A percentile compares a stretch with the other conserved stretches of the same genome.
Conservation (phyloP, 2,888 invertebrate species). For the Allygus modestus region DNA sequence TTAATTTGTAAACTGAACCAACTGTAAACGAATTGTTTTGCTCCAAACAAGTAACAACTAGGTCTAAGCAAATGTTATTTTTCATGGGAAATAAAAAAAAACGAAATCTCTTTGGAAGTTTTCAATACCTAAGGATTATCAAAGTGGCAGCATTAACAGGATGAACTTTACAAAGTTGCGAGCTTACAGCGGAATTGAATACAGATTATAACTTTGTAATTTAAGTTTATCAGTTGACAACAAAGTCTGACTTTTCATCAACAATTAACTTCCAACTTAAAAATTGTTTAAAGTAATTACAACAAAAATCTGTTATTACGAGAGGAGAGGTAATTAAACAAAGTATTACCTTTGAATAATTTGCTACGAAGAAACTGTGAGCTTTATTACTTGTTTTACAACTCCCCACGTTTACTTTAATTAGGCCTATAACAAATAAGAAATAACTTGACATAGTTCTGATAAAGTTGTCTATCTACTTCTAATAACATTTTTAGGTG, state of each 20-base stretch:
- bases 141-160: conserved; percentile 12
- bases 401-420: no score
- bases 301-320: background rate
- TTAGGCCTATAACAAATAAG: no score
- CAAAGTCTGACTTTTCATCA: conserved; percentile 32
- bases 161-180: background rate
- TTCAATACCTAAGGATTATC: conserved; percentile 22
- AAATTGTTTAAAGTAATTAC: background rate
- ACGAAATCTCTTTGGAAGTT: background rate
- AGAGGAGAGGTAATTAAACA: background rate
- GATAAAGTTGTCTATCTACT: no score
- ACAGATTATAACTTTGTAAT: conserved; percentile 51
- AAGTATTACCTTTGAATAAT: background rate
- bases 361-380: background rate
- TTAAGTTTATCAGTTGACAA: conserved; percentile 40
- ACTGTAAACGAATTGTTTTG: no score
- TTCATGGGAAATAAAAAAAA: no score
- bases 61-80: no score
- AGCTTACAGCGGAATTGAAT: conserved; percentile 46
- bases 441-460: no score
- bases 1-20: no score
- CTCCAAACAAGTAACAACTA: no score
- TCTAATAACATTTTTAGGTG: no score
- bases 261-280: background rate
- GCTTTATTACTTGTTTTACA: background rate